Conservation (phyloP, 2,888 invertebrate genomes). For the Tiliacea aurago region DNA sequence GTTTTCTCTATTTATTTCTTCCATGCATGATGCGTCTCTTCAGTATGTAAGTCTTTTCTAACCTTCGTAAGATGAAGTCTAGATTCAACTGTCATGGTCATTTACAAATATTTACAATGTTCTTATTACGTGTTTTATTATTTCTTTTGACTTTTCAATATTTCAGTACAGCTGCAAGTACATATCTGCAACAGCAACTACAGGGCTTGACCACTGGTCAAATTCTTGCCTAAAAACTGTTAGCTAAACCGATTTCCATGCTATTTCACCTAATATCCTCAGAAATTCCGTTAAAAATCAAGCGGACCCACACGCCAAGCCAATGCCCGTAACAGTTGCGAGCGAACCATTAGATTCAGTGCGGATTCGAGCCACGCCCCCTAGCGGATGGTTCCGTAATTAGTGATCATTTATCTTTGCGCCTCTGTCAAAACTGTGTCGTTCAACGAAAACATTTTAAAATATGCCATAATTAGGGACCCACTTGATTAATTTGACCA, state of each 20-base stretch:
- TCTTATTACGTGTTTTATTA: too few relatives aligned
- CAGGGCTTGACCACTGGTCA: neutral
- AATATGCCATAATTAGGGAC: conserved; percentile 84
- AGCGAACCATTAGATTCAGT: conserved; percentile 62
- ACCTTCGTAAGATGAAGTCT: too few relatives aligned
- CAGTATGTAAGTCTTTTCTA: neutral
- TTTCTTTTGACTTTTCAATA: too few relatives aligned
- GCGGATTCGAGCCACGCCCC: conserved; percentile 73
- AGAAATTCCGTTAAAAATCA: conserved; percentile 26
- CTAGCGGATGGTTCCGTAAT: conserved; percentile 79
- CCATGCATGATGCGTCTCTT: neutral
- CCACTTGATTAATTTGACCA: conserved; percentile 83
- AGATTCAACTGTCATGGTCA: too few relatives aligned
- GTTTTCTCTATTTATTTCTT: neutral
- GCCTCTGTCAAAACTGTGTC: conserved; percentile 89
- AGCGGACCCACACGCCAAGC: conserved; percentile 28
- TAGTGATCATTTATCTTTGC: conserved; percentile 87
- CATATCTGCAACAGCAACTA: accelerated
- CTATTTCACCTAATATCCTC: neutral
- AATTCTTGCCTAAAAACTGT: neutral
- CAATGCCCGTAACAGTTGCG: conserved; percentile 59
- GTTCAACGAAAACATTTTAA: conserved; percentile 85
- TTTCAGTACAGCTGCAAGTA: neutral
- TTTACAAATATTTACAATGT: too few relatives aligned
- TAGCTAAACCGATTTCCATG: neutral